Percentiles rank a stretch among this genome's conserved stretches.
Evolutionary conservation across 1,140 invertebrate species (phyloP).

Genomic region (Drosophila subobscura): DNA sequence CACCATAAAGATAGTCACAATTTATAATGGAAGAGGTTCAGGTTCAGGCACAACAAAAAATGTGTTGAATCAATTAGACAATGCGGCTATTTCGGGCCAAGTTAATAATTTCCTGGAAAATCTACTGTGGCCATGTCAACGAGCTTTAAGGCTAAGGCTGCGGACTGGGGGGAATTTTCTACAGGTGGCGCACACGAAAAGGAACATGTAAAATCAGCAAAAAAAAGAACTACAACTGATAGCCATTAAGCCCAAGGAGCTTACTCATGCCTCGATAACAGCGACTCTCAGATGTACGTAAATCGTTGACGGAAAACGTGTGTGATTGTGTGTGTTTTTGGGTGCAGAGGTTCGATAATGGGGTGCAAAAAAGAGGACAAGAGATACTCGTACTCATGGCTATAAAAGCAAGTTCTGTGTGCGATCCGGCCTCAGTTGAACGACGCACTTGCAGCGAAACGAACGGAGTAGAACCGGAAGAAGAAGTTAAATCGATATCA

Average conservation of each 20-base stretch:
- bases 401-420: constrained; percentile 40
- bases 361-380: constrained; percentile 23
- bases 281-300: constrained; percentile 38
- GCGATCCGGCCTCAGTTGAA: constrained; percentile 40
- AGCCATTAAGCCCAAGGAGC: constrained; percentile 11
- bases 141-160: not conserved
- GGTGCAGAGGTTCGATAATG: constrained; percentile 29
- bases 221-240: not conserved
- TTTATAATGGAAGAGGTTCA: too few relatives aligned
- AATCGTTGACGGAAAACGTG: constrained; percentile 25
- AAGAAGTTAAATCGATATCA: not conserved
- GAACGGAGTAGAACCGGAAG: constrained; percentile 19
- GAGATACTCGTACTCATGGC: constrained; percentile 20
- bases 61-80: constrained; percentile 5
- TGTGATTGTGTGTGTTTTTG: constrained; percentile 1
- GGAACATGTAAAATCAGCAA: not conserved
- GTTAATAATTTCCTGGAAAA: constrained; percentile 24
- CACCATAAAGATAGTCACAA: too few relatives aligned
- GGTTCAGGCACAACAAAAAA: too few relatives aligned
- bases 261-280: constrained; percentile 42
- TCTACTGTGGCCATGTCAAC: not conserved
- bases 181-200: not conserved
- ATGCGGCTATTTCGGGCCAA: constrained; percentile 20
- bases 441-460: constrained; percentile 41
- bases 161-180: constrained; percentile 13